These are phyloP conservation scores for Rhamphomyia laevipes DNA, from an alignment of 2,888 invertebrate species.

Conservation along the genomic window DNA sequence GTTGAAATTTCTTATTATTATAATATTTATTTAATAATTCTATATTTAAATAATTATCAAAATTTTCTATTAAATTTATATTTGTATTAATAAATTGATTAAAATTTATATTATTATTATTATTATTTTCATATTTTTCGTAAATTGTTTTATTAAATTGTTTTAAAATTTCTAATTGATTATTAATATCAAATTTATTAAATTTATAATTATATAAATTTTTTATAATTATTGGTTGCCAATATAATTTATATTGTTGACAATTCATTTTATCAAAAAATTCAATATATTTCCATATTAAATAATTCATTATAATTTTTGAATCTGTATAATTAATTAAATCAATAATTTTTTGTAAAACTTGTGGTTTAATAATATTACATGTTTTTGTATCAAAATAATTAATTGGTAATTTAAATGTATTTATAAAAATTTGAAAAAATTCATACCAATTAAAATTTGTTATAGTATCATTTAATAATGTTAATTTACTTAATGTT, in stretches of 20 bases:
- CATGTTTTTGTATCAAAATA: neutral
- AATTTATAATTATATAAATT: neutral
- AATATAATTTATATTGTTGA: neutral
- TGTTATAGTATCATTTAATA: conserved; percentile 1
- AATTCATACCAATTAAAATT: neutral
- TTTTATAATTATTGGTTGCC: neutral
- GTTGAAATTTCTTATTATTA: neutral
- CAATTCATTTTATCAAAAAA: neutral
- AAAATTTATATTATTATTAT: neutral
- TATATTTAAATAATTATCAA: neutral
- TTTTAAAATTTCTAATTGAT: neutral
- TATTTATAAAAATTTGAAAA: neutral
- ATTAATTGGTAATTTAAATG: neutral
- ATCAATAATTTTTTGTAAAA: conserved; percentile 1
- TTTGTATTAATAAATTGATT: neutral
- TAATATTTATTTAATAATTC: neutral
- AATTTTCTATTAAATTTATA: neutral
- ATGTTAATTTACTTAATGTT: neutral
- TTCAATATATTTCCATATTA: conserved; percentile 1
- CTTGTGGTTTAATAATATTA: neutral
- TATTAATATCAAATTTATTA: neutral
- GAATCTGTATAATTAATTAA: neutral
- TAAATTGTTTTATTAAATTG: neutral
- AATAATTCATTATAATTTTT: neutral
- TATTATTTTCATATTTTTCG: too few species aligned